Percentiles rank a stretch among this genome's conserved stretches.
Conservation (phyloP, 1,140 invertebrate species). For the Drosophila ananassae region DNA sequence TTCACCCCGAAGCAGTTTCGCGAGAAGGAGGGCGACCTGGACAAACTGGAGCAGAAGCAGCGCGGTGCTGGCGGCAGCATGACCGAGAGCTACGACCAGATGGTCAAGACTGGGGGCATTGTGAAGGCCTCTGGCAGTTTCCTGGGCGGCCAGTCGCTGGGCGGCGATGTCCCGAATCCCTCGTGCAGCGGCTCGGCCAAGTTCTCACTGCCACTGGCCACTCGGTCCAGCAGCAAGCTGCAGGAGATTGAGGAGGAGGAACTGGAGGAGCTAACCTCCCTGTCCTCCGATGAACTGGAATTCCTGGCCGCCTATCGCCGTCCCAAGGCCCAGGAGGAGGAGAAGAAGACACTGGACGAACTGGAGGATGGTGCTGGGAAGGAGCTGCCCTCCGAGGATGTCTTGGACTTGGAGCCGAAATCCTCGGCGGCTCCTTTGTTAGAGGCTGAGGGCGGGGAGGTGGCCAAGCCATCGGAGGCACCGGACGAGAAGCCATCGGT, state of each 20-base stretch:
- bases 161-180: background rate
- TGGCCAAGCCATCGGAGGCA: no score
- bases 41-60: conserved; percentile 48
- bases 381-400: background rate
- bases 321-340: conserved; percentile 5
- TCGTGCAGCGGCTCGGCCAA: conserved; percentile 2
- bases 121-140: background rate
- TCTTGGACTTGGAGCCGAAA: background rate
- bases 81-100: conserved; percentile 23
- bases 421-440: background rate
- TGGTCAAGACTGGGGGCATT: conserved; percentile 5
- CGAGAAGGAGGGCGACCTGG: conserved; percentile 56
- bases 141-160: background rate
- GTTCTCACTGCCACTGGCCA: background rate
- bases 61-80: background rate
- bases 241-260: conserved; percentile 15
- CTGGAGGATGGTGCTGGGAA: background rate
- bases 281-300: conserved; percentile 46
- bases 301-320: conserved; percentile 46
- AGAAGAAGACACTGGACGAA: background rate
- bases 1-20: conserved; percentile 47
- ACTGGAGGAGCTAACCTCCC: conserved; percentile 11
- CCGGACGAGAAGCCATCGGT: background rate
- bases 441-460: background rate
- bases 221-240: background rate